Conservation (phyloP, 2,888 invertebrate genomes). For the Trichopoda pennipes region DNA sequence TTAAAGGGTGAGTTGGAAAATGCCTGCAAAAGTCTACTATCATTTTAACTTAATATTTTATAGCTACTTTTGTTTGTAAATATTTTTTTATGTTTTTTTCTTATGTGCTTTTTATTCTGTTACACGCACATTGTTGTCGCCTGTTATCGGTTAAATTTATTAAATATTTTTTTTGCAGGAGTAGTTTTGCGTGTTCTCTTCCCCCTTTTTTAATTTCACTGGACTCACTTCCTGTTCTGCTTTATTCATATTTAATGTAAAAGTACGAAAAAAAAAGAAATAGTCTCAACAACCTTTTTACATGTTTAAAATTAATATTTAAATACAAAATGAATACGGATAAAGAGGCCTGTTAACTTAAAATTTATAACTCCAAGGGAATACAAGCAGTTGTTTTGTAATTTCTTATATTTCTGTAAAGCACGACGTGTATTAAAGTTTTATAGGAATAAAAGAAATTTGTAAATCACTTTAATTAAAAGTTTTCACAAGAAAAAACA, state of each 20-base stretch:
- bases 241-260: no score
- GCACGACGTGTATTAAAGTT: neutral
- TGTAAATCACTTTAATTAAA: constrained; percentile 28
- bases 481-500: no score
- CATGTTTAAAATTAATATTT: constrained; percentile 32
- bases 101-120: constrained; percentile 24
- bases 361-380: constrained; percentile 9
- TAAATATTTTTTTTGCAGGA: neutral
- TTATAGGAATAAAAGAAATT: constrained; percentile 1
- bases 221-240: no score
- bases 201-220: neutral
- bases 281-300: constrained; percentile 13
- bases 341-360: no score
- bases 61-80: neutral
- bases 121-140: constrained; percentile 40
- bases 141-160: constrained; percentile 3
- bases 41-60: no score
- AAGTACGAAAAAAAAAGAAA: neutral
- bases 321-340: no score
- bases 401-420: neutral
- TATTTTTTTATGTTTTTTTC: neutral
- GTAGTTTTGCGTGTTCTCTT: neutral
- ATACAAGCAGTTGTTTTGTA: neutral
- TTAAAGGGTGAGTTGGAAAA: neutral
- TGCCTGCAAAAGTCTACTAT: no score